Conservation (phyloP, 1,140 invertebrate species). For the Lanistes nyassanus region DNA sequence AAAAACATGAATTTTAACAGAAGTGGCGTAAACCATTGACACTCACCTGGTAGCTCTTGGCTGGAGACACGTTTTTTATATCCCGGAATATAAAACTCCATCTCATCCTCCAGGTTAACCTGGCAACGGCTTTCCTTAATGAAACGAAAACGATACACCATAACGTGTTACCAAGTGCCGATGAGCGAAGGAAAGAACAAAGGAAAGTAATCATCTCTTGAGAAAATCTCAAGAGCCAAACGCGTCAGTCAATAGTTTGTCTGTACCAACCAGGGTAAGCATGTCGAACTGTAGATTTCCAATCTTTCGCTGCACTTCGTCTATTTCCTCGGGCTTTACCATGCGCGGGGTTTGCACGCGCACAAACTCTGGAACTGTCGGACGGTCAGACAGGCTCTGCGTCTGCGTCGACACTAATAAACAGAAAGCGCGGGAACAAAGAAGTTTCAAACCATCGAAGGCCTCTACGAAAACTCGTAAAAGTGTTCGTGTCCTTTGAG, state of each 20-base stretch:
- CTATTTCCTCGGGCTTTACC: slow-evolving; percentile 46
- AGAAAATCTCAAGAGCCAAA: neutral
- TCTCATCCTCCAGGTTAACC: slow-evolving; percentile 40
- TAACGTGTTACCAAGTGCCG: neutral
- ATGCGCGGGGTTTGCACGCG: slow-evolving; percentile 29
- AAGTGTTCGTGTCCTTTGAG: no score
- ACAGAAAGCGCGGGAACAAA: neutral
- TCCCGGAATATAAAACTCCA: slow-evolving; percentile 42
- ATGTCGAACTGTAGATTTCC: slow-evolving; percentile 55
- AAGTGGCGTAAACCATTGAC: no score
- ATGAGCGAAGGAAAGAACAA: neutral
- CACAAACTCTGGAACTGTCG: slow-evolving; percentile 24
- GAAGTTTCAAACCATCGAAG: neutral
- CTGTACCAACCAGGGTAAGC: slow-evolving; percentile 50
- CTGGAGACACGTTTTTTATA: slow-evolving; percentile 12
- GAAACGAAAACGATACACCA: neutral
- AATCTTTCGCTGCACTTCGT: slow-evolving; percentile 41
- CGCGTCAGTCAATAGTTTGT: neutral
- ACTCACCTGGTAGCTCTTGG: no score
- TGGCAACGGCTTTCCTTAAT: slow-evolving; percentile 39
- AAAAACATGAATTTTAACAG: no score
- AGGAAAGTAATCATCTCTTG: neutral
- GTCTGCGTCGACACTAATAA: neutral
- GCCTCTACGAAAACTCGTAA: neutral
- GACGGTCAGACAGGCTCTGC: slow-evolving; percentile 23